Conservation (phyloP, 1,140 invertebrate genomes). For the Macrosteles quadrilineatus region DNA sequence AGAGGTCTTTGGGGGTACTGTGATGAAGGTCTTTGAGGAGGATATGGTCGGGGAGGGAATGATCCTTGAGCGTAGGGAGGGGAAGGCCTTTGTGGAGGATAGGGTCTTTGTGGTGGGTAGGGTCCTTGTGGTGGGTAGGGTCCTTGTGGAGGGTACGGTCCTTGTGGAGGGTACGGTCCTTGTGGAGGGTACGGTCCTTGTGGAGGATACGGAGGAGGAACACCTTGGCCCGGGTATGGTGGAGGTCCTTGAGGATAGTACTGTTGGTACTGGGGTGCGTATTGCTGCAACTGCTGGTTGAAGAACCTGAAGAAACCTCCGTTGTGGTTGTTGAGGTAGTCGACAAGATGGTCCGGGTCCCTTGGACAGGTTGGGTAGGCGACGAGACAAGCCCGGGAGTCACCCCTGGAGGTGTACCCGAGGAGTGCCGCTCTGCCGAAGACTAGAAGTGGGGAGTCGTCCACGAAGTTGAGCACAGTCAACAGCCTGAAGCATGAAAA, state of each 20-base stretch:
- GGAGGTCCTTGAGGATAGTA: conserved; percentile 14
- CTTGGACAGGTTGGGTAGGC: conserved; percentile 73
- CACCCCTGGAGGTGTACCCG: conserved; percentile 64
- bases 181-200: conserved; percentile 1
- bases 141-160: background rate
- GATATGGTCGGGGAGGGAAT: conserved; percentile 1
- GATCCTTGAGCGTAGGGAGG: background rate
- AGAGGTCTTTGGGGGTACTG: background rate
- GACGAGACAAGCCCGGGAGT: conserved; percentile 59
- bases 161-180: conserved; percentile 2
- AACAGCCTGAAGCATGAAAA: conserved; percentile 52
- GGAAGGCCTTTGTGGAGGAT: too few relatives aligned
- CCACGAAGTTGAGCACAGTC: conserved; percentile 50
- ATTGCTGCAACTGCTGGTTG: conserved; percentile 47
- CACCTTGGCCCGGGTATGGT: background rate
- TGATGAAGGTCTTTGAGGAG: background rate
- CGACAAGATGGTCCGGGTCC: conserved; percentile 66
- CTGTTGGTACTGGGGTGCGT: conserved; percentile 38
- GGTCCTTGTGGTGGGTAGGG: conserved; percentile 5
- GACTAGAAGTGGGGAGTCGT: conserved; percentile 61
- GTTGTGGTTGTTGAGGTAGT: conserved; percentile 83
- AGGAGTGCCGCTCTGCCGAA: conserved; percentile 72
- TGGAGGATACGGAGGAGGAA: background rate
- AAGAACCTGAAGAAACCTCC: conserved; percentile 83
- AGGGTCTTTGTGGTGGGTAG: background rate